Base-by-base conservation (phyloP, 2,888 invertebrate genomes). In the Drosophila testacea region DNA sequence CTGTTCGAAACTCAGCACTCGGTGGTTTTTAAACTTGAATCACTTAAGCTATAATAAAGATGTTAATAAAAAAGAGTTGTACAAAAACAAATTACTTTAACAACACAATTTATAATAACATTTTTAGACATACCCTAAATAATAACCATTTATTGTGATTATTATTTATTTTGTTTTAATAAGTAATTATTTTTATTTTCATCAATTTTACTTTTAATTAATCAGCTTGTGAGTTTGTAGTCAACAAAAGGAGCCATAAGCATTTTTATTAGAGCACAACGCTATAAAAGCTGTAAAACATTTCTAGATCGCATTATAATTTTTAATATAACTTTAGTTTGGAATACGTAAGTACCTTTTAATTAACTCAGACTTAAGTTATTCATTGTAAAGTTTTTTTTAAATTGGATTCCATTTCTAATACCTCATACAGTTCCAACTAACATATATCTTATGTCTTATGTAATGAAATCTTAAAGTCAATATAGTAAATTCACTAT, bases 1-100 rank as follows among this genome's bases (percentile, higher is more conserved):
- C 69, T 65, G 75, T 77, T 83, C 77, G 80, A 85, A 74, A 75
- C 72, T 85, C 85, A 85, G 89, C 85, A 85, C 78, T 85, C 89
- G 81, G 85, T 85, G 74, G 85, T 85, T 70, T 88, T 85, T 75
- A 85, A 85, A 89, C 89, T 88, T 76, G 85, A 85, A 89, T 85
- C 85, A 89, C 88, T 85, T 85, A 85, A 59, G 85, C 85, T 85
- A 85, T 88, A 85, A 85, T 88, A 78, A 77, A 84, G 61, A 88
- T 88, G 73, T 77, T 74, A 69, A 73, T 83, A 73, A 76, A 75
- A 85, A 81, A 86, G 75, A 88, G 87, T 78, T 81, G 73, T 83
- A 83, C 83, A 73, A 77, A 78, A 81, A 78, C 73, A 69, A 86
- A 88, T 88, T 83, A 83, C 83, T 88, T 83, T 52, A 52, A 64